A percentile compares a stretch with the other conserved stretches of the same genome.
Evolutionary conservation across 1,140 invertebrate genomes (phyloP).

Genomic region (Latrodectus geometricus): DNA sequence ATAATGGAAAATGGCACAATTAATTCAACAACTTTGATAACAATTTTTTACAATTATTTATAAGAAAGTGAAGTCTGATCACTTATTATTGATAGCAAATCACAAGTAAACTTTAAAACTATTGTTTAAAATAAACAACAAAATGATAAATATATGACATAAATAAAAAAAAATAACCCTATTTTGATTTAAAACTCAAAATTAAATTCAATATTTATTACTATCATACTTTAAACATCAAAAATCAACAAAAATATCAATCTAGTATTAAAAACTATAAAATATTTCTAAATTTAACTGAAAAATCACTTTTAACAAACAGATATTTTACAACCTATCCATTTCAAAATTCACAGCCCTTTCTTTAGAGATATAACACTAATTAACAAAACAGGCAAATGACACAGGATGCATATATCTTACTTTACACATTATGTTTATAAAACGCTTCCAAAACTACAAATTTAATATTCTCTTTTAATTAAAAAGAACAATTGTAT

Average conservation of each 20-base stretch:
- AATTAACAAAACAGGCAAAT: conserved; percentile 12
- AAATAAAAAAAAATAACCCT: background rate
- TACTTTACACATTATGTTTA: conserved; percentile 29
- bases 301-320: conserved; percentile 1
- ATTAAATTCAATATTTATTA: background rate
- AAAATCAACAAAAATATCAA: background rate
- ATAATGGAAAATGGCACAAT: conserved; percentile 13
- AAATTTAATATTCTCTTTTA: conserved; percentile 19
- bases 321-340: background rate
- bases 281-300: too few species aligned
- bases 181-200: background rate
- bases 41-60: background rate
- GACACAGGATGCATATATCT: background rate
- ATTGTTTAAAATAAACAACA: background rate
- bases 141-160: background rate
- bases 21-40: background rate
- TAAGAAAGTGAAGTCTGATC: background rate
- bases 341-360: background rate
- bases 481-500: conserved; percentile 26
- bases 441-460: conserved; percentile 55
- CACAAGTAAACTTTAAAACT: background rate
- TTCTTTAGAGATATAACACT: conserved; percentile 7
- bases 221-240: conserved; percentile 2
- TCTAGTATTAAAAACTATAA: background rate
- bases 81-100: background rate